Evolutionary conservation across 2,888 invertebrate species (phyloP).

Genomic region (Phortica okadai): DNA sequence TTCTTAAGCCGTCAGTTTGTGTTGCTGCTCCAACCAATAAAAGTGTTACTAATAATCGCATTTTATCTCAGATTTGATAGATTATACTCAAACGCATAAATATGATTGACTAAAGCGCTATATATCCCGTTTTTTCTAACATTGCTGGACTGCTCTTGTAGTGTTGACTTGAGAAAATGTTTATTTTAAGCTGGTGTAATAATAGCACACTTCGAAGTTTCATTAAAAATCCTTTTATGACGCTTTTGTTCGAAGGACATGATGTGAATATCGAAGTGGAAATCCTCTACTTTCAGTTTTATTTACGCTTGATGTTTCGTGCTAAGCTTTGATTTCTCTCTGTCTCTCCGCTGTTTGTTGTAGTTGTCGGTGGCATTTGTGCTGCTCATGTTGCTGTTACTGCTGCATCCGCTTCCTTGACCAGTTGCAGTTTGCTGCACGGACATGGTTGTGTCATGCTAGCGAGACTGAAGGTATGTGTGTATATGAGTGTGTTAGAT

Average conservation of each 20-base stretch:
- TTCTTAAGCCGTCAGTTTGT: no score
- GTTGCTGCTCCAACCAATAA: no score
- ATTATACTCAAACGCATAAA: no score
- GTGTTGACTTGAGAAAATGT: neutral
- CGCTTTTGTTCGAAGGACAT: neutral
- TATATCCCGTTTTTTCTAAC: no score
- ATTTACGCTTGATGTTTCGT: neutral
- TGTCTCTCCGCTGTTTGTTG: neutral
- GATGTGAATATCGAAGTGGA: conserved; percentile 1
- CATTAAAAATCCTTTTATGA: conserved; percentile 8
- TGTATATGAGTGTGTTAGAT: neutral
- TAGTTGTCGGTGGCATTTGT: neutral
- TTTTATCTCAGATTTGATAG: no score
- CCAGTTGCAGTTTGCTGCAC: neutral
- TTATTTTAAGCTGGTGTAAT: neutral
- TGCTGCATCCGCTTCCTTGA: conserved; percentile 4
- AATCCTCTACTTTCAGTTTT: neutral
- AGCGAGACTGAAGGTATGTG: neutral
- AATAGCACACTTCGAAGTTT: neutral
- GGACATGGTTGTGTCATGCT: conserved; percentile 1
- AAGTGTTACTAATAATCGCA: no score
- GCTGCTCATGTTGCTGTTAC: neutral
- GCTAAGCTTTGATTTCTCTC: neutral
- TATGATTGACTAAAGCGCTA: no score
- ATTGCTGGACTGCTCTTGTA: neutral